Base-by-base conservation (phyloP, 2,888 invertebrate species). In the Campoplex capitator region DNA sequence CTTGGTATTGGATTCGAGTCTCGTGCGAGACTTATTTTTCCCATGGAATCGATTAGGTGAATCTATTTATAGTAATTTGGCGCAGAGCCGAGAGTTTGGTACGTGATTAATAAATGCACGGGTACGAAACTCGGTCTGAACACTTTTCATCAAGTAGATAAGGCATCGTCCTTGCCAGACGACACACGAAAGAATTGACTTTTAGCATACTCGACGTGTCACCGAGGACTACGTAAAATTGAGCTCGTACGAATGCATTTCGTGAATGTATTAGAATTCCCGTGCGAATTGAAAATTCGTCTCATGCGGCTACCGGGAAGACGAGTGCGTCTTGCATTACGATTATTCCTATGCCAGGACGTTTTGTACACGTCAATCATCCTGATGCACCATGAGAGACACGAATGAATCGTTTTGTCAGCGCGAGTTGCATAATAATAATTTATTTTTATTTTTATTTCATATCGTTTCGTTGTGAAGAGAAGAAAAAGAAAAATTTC, bases 261-360 rank as follows among this genome's bases (percentile, higher is more conserved):
- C 70, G 70, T 77, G 35, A 62, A 62, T 42, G 23, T 38, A 51
- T 56, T 7, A 18, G 67, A 48, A 51, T 71, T 38, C 74, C 42
- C 42, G 89, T 88, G 87, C 89, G 83, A 92, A 91, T 94, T 94
- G 92, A 89, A 90, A 89, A 94, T 94, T 93, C 94, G 90, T 88
- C 88, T 93, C 94, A 94, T 92, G 94, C 91, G 90, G 92, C 93
- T 93, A 93, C 94, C 92, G 93, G 93, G 93, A 94, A 94, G 91
- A 89, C 91, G 83, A 85, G 89, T 89, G 88, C 91, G 92, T 92
- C 91, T 91, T 89, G 93, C 93, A 94, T 94, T 67, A 81, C 85
- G 87, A 88, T 88, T 77, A 84, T 80, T 65, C 73, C 67, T 58
- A 32, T 73, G 70, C 35, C 62, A 71, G 58, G 82, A 79, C 73